Evolutionary conservation across 2,888 invertebrate species (phyloP).

Genomic region (Drosophila bunnanda): DNA sequence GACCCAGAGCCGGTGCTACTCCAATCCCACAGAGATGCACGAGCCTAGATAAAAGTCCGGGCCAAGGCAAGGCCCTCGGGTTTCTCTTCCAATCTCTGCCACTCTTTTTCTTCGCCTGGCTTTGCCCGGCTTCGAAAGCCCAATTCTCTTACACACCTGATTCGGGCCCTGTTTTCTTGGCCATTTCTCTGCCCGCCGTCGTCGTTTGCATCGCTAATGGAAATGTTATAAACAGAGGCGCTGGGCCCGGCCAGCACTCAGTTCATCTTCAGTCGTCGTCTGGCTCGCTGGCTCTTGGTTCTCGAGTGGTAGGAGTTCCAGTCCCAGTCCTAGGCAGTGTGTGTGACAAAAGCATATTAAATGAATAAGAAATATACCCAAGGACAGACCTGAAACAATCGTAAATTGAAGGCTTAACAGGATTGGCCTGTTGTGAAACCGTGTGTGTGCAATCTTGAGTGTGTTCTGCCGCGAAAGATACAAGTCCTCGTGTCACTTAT

Average conservation of each 20-base stretch:
- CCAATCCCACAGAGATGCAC: slow-evolving; percentile 51
- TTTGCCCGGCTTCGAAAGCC: slow-evolving; percentile 10
- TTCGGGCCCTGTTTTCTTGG: slow-evolving; percentile 52
- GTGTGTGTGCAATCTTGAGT: slow-evolving; percentile 21
- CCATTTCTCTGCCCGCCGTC: slow-evolving; percentile 61
- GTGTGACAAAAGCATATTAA: slow-evolving; percentile 11
- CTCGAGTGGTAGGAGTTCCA: slow-evolving; percentile 57
- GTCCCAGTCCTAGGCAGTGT: slow-evolving; percentile 15
- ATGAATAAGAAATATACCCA: slow-evolving; percentile 6
- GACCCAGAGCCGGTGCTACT: slow-evolving; percentile 6
- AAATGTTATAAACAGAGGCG: slow-evolving; percentile 83
- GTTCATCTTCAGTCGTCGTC: slow-evolving; percentile 83
- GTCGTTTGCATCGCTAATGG: slow-evolving; percentile 65
- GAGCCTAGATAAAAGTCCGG: slow-evolving; percentile 57
- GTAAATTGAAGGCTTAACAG: slow-evolving; percentile 45
- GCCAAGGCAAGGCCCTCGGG: slow-evolving; percentile 48
- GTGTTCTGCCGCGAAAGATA: slow-evolving; percentile 27
- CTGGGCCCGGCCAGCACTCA: slow-evolving; percentile 80
- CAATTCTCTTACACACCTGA: slow-evolving; percentile 30
- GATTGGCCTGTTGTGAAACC: slow-evolving; percentile 41
- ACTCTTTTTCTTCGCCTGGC: background rate
- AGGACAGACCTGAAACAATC: slow-evolving; percentile 34
- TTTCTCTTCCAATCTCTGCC: slow-evolving; percentile 43
- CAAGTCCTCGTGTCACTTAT: slow-evolving; percentile 52
- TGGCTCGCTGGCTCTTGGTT: slow-evolving; percentile 72